phyloP scores from a whole-genome alignment of 2,888 invertebrate species.

The Agriotes lineatus region DNA sequence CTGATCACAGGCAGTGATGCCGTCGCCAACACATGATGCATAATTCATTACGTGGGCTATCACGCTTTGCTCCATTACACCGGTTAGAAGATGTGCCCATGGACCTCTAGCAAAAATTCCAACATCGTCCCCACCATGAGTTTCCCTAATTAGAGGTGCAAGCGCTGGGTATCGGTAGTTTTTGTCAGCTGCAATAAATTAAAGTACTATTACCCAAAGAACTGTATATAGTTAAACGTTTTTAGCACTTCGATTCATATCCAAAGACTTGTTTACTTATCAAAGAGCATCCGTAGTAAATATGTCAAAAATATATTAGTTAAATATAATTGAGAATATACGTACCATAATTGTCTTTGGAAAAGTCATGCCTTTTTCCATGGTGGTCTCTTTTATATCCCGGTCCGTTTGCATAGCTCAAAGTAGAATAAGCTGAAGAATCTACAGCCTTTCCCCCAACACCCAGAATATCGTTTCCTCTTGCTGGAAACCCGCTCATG shows the following conservation, averaged over 20 bases:
- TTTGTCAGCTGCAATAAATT: slow-evolving; percentile 2
- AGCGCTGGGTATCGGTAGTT: slow-evolving; percentile 7
- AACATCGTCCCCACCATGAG: slow-evolving; percentile 77
- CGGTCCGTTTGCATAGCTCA: slow-evolving; percentile 83
- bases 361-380: slow-evolving; percentile 67
- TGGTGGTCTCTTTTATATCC: slow-evolving; percentile 67
- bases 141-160: not conserved
- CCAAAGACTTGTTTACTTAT: not conserved
- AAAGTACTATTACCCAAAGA: not conserved
- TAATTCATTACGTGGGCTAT: slow-evolving; percentile 82
- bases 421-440: slow-evolving; percentile 75
- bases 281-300: not conserved
- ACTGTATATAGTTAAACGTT: not conserved
- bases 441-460: slow-evolving; percentile 68
- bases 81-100: slow-evolving; percentile 83
- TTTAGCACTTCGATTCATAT: not conserved
- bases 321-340: not conserved
- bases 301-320: no score
- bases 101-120: slow-evolving; percentile 82
- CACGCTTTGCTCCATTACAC: slow-evolving; percentile 82
- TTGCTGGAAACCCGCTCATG: slow-evolving; percentile 78
- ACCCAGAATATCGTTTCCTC: slow-evolving; percentile 73
- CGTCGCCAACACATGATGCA: slow-evolving; percentile 79
- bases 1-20: slow-evolving; percentile 55
- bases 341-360: slow-evolving; percentile 59